Base-by-base conservation (phyloP, 1,140 invertebrate genomes). In the Thaumetopoea pityocampa region DNA sequence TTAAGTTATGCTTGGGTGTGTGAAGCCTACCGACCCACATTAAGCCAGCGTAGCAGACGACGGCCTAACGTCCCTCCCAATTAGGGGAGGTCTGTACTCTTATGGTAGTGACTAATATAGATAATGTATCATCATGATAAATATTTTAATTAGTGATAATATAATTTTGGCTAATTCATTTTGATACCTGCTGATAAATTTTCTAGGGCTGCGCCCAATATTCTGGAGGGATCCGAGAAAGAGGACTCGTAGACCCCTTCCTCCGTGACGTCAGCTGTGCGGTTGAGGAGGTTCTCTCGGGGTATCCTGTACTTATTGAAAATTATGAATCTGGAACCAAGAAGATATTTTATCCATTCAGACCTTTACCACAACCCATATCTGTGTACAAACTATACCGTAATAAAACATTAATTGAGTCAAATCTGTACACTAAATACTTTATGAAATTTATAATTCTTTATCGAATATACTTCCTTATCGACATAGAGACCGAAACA, bases 301-400 rank as follows among this genome's bases (percentile, higher is more conserved):
- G 95, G 93, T 63, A 98, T 92, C 48, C 89, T 83, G 77, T 96
- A 96, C 53, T 97, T 90, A 43, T 95, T 89, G 68, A 98, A 97
- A 65, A 94, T 89, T 26, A 96, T 76, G 70, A 97, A 97, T 2
- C 94, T 94, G 62, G 6, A 82, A 60, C 9, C 14, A 58, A 42
- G 9, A 10, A 1, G 2, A 30, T 44, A 38, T 7, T 22, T 41
- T 24, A 18, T 8, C 0, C 10, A 2, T 17, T 24, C 5, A 9
- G 1, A 10, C 8, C 23, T 2, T 29, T 14, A 29, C 3, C 22
- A 24, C n/a, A 24, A 24, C 22, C 6, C 4, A 5, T 24, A 24
- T 3, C 22, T 4, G 8, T 24, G 8, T 8, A 24, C 3, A 24
- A 24, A 24, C 8, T 4, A 3, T 3, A 3, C 4, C 5, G 3